Evolutionary conservation across 2,797 vertebrate genomes (phyloP), one percentile per base, ranked within the genome.

Genomic region (Sphaeramia orbicularis): DNA sequence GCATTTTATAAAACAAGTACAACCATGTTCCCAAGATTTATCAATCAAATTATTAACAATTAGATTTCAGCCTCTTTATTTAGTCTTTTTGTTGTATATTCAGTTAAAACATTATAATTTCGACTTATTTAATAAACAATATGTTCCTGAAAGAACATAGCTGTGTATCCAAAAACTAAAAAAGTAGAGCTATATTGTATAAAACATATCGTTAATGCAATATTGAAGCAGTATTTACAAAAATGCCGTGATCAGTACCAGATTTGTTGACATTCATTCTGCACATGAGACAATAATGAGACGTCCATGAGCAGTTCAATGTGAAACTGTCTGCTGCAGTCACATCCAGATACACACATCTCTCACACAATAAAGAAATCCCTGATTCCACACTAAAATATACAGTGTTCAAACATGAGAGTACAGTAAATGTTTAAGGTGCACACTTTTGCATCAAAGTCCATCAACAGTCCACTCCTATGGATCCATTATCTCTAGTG

Each of bases 181-280:
- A 69, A 74, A 16, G 50, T 14, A 41, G 44, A 44, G 42, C n/a
- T 71, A 70, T 48, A 54, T 42, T 52, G 59, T 81, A 81, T 62
- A 80, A 75, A 80, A 81, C 27, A 68, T 43, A 69, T 27, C n/a
- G 55, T 62, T 67, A 68, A 72, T 76, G 73, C 32, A 62, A 27
- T 45, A 58, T 58, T 44, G 48, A 68, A 66, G 71, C 42, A 45
- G 10, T 81, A 91, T 89, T 73, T 90, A 90, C 85, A 91, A 70
- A 78, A 65, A 49, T n/a, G 30, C 11, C 16, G 27, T 32, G n/a
- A 10, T 60, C 18, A 27, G 15, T 50, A 44, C 18, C 40, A 56
- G 45, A 49, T 27, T 15, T 50, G 16, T 36, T 38, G 50, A 40
- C 44, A 72, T 60, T 43, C 4, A 12, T 50, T 41, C 21, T 7